Conservation (phyloP, 2,113 vertebrate genomes). For the Prunella fulvescens region DNA sequence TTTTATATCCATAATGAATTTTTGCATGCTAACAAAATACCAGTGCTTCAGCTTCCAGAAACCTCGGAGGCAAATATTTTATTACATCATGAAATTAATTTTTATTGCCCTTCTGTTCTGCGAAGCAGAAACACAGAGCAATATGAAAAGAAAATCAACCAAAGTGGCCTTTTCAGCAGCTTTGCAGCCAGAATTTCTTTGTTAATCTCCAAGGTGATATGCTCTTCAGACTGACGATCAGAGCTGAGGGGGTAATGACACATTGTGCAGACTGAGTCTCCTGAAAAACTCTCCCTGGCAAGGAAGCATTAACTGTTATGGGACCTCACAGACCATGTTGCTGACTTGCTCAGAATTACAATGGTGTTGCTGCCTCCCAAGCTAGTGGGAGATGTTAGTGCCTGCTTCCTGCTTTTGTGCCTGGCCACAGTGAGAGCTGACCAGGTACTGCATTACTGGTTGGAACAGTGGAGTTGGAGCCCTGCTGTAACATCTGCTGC, state of each 20-base stretch:
- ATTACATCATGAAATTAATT: conserved; percentile 52
- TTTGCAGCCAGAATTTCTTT: conserved; percentile 7
- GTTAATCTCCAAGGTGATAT: conserved; percentile 23
- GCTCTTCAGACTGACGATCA: conserved; percentile 13
- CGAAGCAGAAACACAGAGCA: conserved; percentile 39
- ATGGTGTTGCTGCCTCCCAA: background rate
- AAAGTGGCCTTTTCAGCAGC: conserved; percentile 32
- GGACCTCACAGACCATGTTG: background rate
- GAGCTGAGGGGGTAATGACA: background rate
- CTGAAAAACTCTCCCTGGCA: background rate
- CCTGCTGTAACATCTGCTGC: conserved; percentile 24
- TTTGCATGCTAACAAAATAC: conserved; percentile 31
- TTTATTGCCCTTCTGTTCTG: conserved; percentile 50
- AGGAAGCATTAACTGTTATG: background rate
- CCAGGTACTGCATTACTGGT: background rate
- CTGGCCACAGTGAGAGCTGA: background rate
- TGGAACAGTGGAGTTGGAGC: background rate
- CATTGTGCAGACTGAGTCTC: background rate
- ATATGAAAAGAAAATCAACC: conserved; percentile 9
- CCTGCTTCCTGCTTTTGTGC: conserved; percentile 12
- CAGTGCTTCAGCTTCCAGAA: conserved; percentile 21
- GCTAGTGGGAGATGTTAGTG: background rate
- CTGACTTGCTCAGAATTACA: background rate
- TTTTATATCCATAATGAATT: conserved; percentile 52
- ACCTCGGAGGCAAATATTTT: conserved; percentile 30